Base-by-base conservation (phyloP, 2,797 vertebrate genomes). In the Oreonectes daqikongensis region DNA sequence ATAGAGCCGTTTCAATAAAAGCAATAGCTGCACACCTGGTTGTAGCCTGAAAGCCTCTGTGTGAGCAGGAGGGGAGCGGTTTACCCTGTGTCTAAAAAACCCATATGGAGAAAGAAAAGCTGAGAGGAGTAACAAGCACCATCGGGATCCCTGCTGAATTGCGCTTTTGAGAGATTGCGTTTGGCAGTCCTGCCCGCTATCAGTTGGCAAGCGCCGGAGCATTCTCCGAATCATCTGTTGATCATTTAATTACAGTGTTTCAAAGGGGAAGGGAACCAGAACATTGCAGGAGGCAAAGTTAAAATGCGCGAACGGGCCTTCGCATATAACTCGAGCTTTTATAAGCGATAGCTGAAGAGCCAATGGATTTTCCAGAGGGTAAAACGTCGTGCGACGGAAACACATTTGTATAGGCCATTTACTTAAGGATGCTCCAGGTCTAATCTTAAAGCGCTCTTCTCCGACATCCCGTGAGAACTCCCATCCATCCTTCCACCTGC, bases 201-300 rank as follows among this genome's bases (percentile, higher is more conserved):
- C 81, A 79, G 73, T 83, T 88, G 87, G 85, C 86, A 87, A 84
- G 69, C 79, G 38, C 67, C 15, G 57, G 59, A 83, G 84, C 78
- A 65, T 82, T 85, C 77, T 80, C 71, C 55, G 32, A 84, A 88
- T 88, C 87, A 87, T 86, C 86, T 87, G 87, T 85, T 87, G 86
- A 86, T 88, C 84, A 75, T 85, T 88, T 88, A 88, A 88, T 88
- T 87, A 88, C 87, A 85, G 82, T 86, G 84, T 79, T 86, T 85
- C 69, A 72, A 81, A 83, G 74, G 74, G 76, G 77, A 69, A 73
- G 69, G 71, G 73, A 32, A 80, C 57, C 52, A 59, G 72, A 74
- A 55, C 64, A 76, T 75, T 46, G 35, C 59, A 65, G 15, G 6
- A 78, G 71, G 24, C 50, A 71, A 64, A 60, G 24, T 65, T 78